Evolutionary conservation across 2,797 vertebrate genomes (phyloP), one percentile per base, ranked within the genome.

Genomic region (Sebastes vulpes): DNA sequence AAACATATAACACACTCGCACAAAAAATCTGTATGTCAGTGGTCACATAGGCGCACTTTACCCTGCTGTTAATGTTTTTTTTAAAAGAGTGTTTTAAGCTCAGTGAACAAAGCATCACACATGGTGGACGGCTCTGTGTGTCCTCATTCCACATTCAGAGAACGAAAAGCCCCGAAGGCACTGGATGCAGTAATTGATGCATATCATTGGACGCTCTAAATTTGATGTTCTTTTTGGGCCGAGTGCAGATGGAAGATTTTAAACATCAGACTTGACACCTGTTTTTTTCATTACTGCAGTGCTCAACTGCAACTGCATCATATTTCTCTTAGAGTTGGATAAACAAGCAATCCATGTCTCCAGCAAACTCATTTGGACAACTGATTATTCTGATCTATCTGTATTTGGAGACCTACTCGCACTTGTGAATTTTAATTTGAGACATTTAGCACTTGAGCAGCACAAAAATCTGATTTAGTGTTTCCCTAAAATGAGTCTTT

Each of bases 111-210:
- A 69, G 72, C 12, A 20, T 65, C 70, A 58, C 66, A 74, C 61
- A 46, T 23, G 48, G 29, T 21, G 57, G 32, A 32, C 38, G 53
- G 46, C 14, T 77, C 38, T 63, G 56, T 54, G 73, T 31, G 38
- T 65, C 38, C 81, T 91, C 54, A 82, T 84, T 87, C 32, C 38
- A 72, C 69, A 90, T 91, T 87, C 92, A 85, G 66, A 71, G 54
- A 79, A 66, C 2, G 16, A 73, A 79, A 85, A 79, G 70, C 70
- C 90, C 88, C 4, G 16, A 72, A 89, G 88, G 86, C 83, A 61
- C 42, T 35, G 76, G 72, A 84, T 78, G 82, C 85, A 66, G 83
- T 88, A 89, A 89, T 86, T 90, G 84, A 89, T 89, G 91, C 77
- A 83, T 79, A 79, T 89, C 68, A 83, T 66, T 77, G 69, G 79